Conservation (phyloP, 2,113 vertebrate species). For the Campylorhamphus procurvoides region DNA sequence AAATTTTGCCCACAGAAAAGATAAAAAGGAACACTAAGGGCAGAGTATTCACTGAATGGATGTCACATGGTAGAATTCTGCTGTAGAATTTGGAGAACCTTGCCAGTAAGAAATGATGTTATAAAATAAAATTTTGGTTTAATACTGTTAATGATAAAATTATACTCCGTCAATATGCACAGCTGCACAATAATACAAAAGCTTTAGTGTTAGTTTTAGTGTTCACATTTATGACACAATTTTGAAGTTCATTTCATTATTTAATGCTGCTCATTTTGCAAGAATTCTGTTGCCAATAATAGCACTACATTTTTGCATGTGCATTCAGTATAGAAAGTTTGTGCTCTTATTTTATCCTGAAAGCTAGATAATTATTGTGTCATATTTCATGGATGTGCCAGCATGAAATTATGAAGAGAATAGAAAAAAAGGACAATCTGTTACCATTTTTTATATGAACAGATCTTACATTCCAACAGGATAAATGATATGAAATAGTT, state of each 20-base stretch:
- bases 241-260: conserved; percentile 74
- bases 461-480: conserved; percentile 29
- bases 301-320: conserved; percentile 48
- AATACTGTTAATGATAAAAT: conserved; percentile 63
- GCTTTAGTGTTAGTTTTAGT: neutral
- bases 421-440: conserved; percentile 20
- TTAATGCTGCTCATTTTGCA: conserved; percentile 54
- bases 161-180: conserved; percentile 71
- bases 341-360: conserved; percentile 57
- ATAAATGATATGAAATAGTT: conserved; percentile 67
- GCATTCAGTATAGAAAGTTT: conserved; percentile 19
- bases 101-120: conserved; percentile 26
- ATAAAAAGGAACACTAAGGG: conserved; percentile 40
- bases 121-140: conserved; percentile 33
- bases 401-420: conserved; percentile 79
- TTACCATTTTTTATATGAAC: conserved; percentile 59
- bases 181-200: conserved; percentile 58
- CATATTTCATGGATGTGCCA: conserved; percentile 84
- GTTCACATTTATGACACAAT: conserved; percentile 68
- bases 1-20: conserved; percentile 46
- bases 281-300: conserved; percentile 51
- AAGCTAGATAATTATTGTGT: conserved; percentile 87
- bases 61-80: conserved; percentile 24
- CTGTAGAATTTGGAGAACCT: conserved; percentile 10
- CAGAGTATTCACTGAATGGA: conserved; percentile 15